A percentile compares a stretch with the other conserved stretches of the same genome.
phyloP scores from a whole-genome alignment of 2,113 vertebrate genomes.

The Athene noctua region DNA sequence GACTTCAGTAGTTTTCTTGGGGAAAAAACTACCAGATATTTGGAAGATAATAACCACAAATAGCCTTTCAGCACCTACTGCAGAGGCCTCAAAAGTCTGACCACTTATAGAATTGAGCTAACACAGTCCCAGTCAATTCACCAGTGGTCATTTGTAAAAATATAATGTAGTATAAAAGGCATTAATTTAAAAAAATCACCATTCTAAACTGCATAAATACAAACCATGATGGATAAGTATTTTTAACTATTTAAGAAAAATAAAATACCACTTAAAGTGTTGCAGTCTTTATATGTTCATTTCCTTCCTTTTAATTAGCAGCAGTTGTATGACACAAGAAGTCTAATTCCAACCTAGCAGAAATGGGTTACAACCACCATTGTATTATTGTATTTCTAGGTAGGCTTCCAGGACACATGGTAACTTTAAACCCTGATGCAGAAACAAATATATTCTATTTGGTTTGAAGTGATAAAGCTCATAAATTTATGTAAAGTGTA shows the following conservation, averaged over 20 bases:
- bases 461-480: conserved; percentile 53
- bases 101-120: not conserved
- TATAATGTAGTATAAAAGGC: not conserved
- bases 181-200: not conserved
- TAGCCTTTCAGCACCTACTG: not conserved
- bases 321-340: not conserved
- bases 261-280: not conserved
- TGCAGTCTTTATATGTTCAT: not conserved
- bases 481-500: conserved; percentile 72
- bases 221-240: not conserved
- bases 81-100: not conserved
- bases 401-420: not conserved
- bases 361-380: not conserved
- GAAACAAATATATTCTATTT: conserved; percentile 56
- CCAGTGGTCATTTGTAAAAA: not conserved
- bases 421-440: conserved; percentile 17
- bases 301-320: not conserved
- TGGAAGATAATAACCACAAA: not conserved
- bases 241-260: not conserved
- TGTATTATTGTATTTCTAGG: not conserved
- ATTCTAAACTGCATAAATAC: not conserved
- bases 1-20: not conserved
- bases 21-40: not conserved
- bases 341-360: not conserved
- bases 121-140: not conserved